A percentile compares a stretch with the other conserved stretches of the same genome.
Conservation (phyloP, 2,888 invertebrate species). For the Geophilus truncorum region DNA sequence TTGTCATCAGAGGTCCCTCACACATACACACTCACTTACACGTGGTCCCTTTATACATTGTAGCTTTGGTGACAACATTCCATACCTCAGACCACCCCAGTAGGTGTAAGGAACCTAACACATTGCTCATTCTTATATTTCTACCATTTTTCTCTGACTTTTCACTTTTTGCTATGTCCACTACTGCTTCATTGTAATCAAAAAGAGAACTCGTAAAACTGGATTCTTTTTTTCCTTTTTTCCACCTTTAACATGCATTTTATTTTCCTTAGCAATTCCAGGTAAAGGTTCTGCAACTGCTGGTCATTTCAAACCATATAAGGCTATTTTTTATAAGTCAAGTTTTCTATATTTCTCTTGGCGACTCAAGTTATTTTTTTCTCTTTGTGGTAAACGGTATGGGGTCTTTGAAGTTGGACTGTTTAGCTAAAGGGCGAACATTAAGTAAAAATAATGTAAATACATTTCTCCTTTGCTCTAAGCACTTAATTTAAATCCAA, state of each 20-base stretch:
- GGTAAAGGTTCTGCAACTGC: not conserved
- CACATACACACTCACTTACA: not conserved
- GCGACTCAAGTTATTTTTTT: not conserved
- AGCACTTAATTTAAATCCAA: not conserved
- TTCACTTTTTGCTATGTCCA: not conserved
- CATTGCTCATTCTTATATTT: slow-evolving; percentile 17
- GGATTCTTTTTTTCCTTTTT: slow-evolving; percentile 8
- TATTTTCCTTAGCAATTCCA: not conserved
- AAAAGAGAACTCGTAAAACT: not conserved
- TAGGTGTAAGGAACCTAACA: not conserved
- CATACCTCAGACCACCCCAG: slow-evolving; percentile 13
- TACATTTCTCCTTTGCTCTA: too few relatives aligned
- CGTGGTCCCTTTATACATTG: slow-evolving; percentile 10
- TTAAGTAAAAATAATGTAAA: too few relatives aligned
- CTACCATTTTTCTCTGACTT: slow-evolving; percentile 4
- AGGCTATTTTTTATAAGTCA: not conserved
- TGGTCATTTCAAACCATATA: not conserved
- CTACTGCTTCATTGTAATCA: not conserved
- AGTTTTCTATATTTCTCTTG: not conserved
- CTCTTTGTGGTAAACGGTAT: not conserved
- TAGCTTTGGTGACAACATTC: slow-evolving; percentile 19
- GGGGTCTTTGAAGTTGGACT: not conserved
- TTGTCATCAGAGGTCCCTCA: slow-evolving; percentile 13
- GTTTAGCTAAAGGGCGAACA: not conserved
- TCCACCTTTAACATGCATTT: too few relatives aligned